A percentile compares a stretch with the other conserved stretches of the same genome.
Conservation (phyloP, 2,797 vertebrate species). For the Galago senegalensis region DNA sequence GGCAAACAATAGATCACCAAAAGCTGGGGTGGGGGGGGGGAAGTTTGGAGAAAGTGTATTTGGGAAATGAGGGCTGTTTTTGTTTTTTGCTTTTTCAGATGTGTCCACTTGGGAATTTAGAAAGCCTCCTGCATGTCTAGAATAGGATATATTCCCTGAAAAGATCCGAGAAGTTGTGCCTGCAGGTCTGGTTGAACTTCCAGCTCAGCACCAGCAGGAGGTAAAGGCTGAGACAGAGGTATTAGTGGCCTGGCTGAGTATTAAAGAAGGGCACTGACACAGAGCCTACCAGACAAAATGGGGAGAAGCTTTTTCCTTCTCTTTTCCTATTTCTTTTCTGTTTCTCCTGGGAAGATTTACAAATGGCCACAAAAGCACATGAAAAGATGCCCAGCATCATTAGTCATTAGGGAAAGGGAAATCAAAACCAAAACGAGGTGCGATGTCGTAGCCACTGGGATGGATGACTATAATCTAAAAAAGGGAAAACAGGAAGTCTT, state of each 20-base stretch:
- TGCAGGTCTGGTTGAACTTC: background rate
- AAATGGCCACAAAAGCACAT: background rate
- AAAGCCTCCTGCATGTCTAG: background rate
- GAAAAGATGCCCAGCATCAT: background rate
- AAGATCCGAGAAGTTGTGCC: background rate
- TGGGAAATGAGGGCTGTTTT: background rate
- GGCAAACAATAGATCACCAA: background rate
- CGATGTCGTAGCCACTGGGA: background rate
- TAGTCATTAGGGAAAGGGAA: background rate
- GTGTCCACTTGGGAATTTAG: background rate
- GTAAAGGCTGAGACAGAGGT: background rate
- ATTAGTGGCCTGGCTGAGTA: background rate
- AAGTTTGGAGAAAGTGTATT: background rate
- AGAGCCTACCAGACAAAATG: background rate
- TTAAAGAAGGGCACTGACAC: too few species aligned
- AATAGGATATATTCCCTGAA: background rate
- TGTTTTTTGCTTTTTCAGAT: background rate
- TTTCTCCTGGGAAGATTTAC: background rate
- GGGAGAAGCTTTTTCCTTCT: background rate
- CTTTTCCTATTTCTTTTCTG: background rate
- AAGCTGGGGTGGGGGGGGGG: background rate
- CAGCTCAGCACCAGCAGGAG: background rate
- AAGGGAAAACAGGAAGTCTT: background rate
- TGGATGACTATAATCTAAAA: background rate
- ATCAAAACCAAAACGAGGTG: background rate